Conservation (phyloP, 1,140 invertebrate species). For the Harpegnathos saltator region DNA sequence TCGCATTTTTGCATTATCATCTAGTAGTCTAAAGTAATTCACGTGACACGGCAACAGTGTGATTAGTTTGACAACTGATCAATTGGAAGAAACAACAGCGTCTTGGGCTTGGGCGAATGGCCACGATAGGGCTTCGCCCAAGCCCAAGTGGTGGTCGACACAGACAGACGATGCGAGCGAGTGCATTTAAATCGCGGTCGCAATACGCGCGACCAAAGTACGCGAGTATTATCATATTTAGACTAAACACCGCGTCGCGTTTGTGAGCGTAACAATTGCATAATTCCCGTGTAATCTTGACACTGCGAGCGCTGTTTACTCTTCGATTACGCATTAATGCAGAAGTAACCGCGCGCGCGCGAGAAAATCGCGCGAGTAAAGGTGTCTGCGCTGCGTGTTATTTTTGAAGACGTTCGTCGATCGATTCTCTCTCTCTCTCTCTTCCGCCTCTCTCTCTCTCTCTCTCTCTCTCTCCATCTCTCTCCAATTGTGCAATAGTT, state of each 20-base stretch:
- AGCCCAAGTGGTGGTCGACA: too few species aligned
- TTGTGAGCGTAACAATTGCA: slow-evolving; percentile 2
- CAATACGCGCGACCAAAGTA: slow-evolving; percentile 16
- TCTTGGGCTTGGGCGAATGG: too few species aligned
- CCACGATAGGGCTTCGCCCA: too few species aligned
- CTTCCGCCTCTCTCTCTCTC: too few species aligned
- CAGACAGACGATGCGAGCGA: slow-evolving; percentile 5
- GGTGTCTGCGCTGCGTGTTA: slow-evolving; percentile 14
- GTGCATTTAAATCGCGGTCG: neutral
- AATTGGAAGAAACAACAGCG: neutral
- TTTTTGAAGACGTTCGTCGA: neutral
- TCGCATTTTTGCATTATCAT: too few species aligned
- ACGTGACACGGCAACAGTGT: too few species aligned
- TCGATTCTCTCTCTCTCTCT: neutral
- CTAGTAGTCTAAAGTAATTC: too few species aligned
- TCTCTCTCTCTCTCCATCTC: too few species aligned
- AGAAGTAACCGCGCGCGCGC: neutral
- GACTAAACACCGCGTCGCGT: slow-evolving; percentile 14
- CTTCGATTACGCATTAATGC: neutral
- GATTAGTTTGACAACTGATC: neutral
- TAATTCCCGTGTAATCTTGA: slow-evolving; percentile 18
- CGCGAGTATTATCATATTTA: slow-evolving; percentile 30
- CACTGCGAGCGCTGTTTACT: neutral
- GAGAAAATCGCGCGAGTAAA: slow-evolving; percentile 6
- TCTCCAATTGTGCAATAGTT: neutral